These are phyloP conservation scores for Trissonchulus sp. DNA, from an alignment of 2,888 invertebrate species.

Conservation along the genomic window DNA sequence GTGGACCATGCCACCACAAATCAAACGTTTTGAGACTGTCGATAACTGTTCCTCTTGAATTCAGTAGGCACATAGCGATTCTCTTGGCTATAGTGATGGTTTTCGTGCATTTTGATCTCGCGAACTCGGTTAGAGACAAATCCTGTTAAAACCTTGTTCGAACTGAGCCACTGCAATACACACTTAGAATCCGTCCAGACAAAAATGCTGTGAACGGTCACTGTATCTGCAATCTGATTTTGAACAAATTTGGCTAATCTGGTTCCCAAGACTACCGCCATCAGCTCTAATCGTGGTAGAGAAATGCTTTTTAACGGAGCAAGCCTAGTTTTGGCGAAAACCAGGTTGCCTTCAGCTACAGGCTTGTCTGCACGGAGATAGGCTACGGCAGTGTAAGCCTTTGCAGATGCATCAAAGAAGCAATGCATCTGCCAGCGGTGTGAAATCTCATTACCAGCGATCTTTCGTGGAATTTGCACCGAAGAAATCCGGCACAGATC, in stretches of 20 bases:
- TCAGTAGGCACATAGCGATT: too few relatives aligned
- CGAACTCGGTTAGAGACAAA: background rate
- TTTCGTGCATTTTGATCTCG: background rate
- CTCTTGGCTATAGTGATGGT: too few relatives aligned
- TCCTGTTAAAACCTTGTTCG: too few relatives aligned
- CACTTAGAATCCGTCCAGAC: slow-evolving; percentile 6
- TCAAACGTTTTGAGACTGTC: too few relatives aligned
- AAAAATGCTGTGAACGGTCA: too few relatives aligned
- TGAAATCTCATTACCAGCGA: background rate
- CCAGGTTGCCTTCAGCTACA: background rate
- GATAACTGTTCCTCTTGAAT: too few relatives aligned
- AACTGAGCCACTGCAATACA: slow-evolving; percentile 2
- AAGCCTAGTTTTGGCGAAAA: slow-evolving; percentile 10
- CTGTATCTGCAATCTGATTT: too few relatives aligned
- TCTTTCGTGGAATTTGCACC: background rate
- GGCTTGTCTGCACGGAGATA: slow-evolving; percentile 3
- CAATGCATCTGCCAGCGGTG: slow-evolving; percentile 20
- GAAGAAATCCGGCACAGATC: background rate
- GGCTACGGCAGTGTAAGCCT: slow-evolving; percentile 11
- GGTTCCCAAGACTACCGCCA: slow-evolving; percentile 8
- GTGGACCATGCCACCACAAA: too few relatives aligned
- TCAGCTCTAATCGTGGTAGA: background rate
- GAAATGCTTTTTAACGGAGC: slow-evolving; percentile 14
- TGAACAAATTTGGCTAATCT: background rate
- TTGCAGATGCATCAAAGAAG: slow-evolving; percentile 20